These are phyloP conservation scores for Pogonocichla stellata DNA, from an alignment of 2,113 vertebrate species.

Conservation along the genomic window DNA sequence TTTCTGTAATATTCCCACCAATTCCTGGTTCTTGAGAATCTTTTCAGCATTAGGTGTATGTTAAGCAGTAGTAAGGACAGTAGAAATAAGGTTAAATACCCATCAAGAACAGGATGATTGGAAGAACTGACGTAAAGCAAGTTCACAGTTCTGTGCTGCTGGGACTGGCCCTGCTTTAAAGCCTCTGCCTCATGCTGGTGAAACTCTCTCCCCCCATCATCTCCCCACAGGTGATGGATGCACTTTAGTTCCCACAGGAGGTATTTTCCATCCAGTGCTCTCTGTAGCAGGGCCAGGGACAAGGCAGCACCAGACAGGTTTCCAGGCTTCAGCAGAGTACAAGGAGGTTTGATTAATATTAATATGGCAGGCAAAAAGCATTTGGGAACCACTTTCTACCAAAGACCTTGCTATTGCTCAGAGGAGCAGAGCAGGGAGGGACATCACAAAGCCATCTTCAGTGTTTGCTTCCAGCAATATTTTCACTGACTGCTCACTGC, in stretches of 20 bases:
- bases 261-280: neutral
- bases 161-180: neutral
- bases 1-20: neutral
- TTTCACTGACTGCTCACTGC: neutral
- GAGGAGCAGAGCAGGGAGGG: neutral
- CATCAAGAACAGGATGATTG: neutral
- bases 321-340: neutral
- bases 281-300: neutral
- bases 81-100: neutral
- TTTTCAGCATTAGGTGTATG: neutral
- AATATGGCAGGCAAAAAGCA: neutral
- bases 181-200: rapidly evolving
- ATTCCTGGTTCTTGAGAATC: neutral
- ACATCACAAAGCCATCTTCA: neutral
- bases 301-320: neutral
- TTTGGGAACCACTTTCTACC: neutral
- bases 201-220: neutral
- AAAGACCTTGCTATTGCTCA: neutral
- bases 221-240: no score
- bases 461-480: neutral
- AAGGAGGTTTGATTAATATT: neutral
- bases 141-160: neutral
- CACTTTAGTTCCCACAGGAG: neutral
- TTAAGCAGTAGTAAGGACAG: neutral
- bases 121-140: neutral